A percentile compares a stretch with the other conserved stretches of the same genome.
Conservation (phyloP, 2,113 vertebrate species). For the Paedocypris sp. region DNA sequence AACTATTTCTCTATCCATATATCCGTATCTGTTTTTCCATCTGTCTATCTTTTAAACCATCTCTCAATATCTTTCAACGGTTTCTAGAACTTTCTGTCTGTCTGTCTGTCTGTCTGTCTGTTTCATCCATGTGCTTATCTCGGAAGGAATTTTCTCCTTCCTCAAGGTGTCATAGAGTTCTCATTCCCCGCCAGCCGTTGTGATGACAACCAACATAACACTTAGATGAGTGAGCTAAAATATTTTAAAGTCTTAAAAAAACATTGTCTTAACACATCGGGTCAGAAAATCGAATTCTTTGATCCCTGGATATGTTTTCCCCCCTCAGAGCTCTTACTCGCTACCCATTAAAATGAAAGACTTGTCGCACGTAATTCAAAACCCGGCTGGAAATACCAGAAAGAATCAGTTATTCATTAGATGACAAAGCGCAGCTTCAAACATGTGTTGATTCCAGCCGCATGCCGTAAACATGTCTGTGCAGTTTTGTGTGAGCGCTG, state of each 20-base stretch:
- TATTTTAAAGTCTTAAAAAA: background rate
- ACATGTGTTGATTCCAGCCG: constrained; percentile 14
- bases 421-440: background rate
- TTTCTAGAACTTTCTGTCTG: too few relatives aligned
- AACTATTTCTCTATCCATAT: too few relatives aligned
- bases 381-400: background rate
- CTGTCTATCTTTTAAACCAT: too few relatives aligned
- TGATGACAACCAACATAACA: background rate
- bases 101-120: constrained; percentile 8
- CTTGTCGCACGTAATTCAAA: background rate
- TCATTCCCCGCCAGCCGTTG: background rate
- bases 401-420: constrained; percentile 9
- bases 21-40: too few relatives aligned
- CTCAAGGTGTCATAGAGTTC: background rate
- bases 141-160: background rate
- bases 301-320: background rate
- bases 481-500: constrained; percentile 13
- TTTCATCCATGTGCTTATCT: constrained; percentile 5
- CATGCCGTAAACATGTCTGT: constrained; percentile 18
- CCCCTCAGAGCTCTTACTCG: background rate
- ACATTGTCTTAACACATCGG: background rate
- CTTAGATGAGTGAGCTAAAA: constrained; percentile 1
- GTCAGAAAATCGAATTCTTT: background rate
- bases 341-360: background rate
- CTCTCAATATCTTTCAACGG: too few relatives aligned